phyloP scores from a whole-genome alignment of 2,113 vertebrate species.

The Lepus europaeus region DNA sequence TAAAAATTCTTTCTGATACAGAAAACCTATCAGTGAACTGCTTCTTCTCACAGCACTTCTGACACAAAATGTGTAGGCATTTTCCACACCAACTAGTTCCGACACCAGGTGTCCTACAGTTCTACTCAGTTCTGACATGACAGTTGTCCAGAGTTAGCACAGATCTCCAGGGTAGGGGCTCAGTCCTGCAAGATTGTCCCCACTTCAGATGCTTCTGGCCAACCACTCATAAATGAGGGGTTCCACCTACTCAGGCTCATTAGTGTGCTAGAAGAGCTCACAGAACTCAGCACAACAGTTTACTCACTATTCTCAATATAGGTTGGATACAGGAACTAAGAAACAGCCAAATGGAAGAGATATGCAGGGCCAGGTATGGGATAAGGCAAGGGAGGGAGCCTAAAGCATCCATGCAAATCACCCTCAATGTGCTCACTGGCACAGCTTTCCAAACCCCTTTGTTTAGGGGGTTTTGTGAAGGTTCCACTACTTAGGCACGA shows the following conservation, averaged over 20 bases:
- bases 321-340: not conserved
- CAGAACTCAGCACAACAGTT: not conserved
- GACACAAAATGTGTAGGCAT: not conserved
- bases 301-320: not conserved
- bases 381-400: accelerated
- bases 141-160: not conserved
- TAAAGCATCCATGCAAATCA: not conserved
- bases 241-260: not conserved
- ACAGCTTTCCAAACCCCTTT: not conserved
- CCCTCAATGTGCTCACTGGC: not conserved
- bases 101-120: not conserved
- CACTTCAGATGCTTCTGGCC: not conserved
- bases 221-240: not conserved
- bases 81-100: not conserved
- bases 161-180: not conserved
- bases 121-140: not conserved
- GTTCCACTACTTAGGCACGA: not conserved
- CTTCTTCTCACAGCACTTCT: not conserved
- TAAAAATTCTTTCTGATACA: not conserved
- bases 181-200: not conserved
- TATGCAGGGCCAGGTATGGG: not conserved
- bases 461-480: not conserved
- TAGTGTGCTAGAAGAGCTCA: slow-evolving; percentile 16
- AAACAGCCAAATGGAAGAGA: not conserved
- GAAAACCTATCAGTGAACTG: not conserved